Base-by-base conservation (phyloP, 2,888 invertebrate species). In the Antheraea assamensis region DNA sequence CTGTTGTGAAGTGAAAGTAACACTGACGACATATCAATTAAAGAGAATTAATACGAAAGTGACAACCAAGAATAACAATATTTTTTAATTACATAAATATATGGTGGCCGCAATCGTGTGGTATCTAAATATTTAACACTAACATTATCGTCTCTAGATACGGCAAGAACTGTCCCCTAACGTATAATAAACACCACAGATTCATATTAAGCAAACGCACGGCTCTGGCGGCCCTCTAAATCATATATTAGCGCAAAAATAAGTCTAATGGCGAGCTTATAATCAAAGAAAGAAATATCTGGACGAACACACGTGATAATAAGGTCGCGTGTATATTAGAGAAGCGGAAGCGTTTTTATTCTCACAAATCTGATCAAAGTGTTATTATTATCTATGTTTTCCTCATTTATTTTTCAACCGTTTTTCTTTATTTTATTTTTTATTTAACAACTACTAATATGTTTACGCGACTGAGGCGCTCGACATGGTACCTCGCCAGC, bases 211-310 rank as follows among this genome's bases (percentile, higher is more conserved):
- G 52, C 58, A 68, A 27, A 27, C 8, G 15, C 42, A 30, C 49
- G 66, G 27, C 70, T 47, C 68, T 31, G n/a, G 31, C 71, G 83
- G 84, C 87, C 86, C 87, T 87, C 89, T 92, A 92, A 93, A 94
- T 94, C 93, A 93, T 93, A 91, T 92, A 93, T 93, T 92, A 93
- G 91, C 88, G 91, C 89, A 83, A 90, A 91, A 92, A 92, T 92
- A 90, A 92, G 91, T 88, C 90, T 93, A 93, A 93, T 93, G 92
- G 90, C 78, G 75, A 88, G 88, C 90, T 90, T 90, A 90, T 93
- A 93, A 94, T 94, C 92, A 93, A 89, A 92, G 92, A 90, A 91
- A 87, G 91, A 90, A 91, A 91, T 91, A 88, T 89, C 88, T 90
- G 85, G 82, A 78, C 77, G 77, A 83, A 87, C 89, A 88, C 88